Evolutionary conservation across 2,113 vertebrate species (phyloP), one percentile per base, ranked within the genome.

Genomic region (Nicator chloris): DNA sequence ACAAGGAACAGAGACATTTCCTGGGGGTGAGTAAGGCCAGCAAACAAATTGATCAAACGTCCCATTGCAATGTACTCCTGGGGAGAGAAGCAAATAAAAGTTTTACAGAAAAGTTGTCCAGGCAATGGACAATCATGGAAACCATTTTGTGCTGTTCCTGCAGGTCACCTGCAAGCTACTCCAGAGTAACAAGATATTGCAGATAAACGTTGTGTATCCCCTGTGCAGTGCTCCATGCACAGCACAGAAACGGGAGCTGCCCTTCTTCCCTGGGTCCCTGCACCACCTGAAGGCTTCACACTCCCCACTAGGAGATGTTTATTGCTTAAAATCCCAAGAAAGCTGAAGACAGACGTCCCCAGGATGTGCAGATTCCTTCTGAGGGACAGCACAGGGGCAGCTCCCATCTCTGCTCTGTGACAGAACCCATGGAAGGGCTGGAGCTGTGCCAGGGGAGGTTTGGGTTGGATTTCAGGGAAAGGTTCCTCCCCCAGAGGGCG

Each of bases 11-110:
- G 99, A 99, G 51, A 99, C 98, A 7, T 99, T 99, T 88, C 99
- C 99, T 33, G 99, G 98, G 56, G 89, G 71, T 31, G 99, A 99
- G 94, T 99, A 97, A 66, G 99, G 99, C 99, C 99, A 99, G 93
- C 99, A 99, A 33, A 97, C 98, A 72, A 98, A 99, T 1, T 57
- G 92, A 96, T 99, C 99, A 72, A 99, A 99, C 0, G 97, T 98
- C 86, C 99, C 99, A 27, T 98, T 99, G 84, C 99, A 99, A 64
- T 98, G 98, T 14, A 98, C 80, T 93, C 98, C 99, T 99, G 94
- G 59, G 76, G 51, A 95, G 76, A 94, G 47, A 94, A 82, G 53
- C 17, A 90, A 85, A 78, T 1, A 57, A 4, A 53, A 63, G 15
- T 33, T 78, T 84, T 19, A 63, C 42, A 42, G 49, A n/a, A n/a